These are phyloP conservation scores for Chorisops tibialis DNA, from an alignment of 2,888 invertebrate genomes.

Conservation along the genomic window DNA sequence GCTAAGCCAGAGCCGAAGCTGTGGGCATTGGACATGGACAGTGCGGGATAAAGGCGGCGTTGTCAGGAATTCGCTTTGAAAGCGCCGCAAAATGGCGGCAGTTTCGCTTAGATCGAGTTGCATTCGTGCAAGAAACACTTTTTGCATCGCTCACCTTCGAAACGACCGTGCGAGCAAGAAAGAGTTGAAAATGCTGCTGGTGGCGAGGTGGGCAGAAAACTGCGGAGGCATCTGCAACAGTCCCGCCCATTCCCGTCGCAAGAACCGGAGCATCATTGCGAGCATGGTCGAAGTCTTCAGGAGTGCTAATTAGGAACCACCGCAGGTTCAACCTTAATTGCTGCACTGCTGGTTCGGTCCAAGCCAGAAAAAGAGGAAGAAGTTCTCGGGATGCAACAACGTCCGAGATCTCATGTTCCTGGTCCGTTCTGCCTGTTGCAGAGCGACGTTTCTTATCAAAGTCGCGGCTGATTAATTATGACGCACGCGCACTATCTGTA, in stretches of 20 bases:
- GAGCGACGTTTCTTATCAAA: not conserved
- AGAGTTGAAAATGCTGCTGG: not conserved
- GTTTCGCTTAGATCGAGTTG: not conserved
- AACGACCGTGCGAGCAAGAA: not conserved
- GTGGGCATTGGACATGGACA: not conserved
- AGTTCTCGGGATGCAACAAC: too few species aligned
- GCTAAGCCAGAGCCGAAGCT: not conserved
- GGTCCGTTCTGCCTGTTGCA: constrained; percentile 1
- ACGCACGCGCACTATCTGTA: constrained; percentile 9
- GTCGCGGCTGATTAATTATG: constrained; percentile 16
- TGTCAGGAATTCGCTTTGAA: constrained; percentile 16
- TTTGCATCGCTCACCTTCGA: not conserved
- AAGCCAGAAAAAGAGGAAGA: too few species aligned
- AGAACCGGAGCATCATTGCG: not conserved
- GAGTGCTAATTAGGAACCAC: constrained; percentile 12
- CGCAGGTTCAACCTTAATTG: constrained; percentile 16
- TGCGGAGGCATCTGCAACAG: not conserved
- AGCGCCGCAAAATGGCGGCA: constrained; percentile 19
- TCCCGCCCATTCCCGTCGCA: constrained; percentile 13
- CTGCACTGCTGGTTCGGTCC: not conserved
- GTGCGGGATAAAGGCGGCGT: constrained; percentile 12
- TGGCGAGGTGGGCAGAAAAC: too few species aligned
- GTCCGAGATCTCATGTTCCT: not conserved
- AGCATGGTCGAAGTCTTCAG: not conserved
- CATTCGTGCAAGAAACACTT: not conserved